phyloP scores from a whole-genome alignment of 2,888 invertebrate genomes.

The Lysandra bellargus region DNA sequence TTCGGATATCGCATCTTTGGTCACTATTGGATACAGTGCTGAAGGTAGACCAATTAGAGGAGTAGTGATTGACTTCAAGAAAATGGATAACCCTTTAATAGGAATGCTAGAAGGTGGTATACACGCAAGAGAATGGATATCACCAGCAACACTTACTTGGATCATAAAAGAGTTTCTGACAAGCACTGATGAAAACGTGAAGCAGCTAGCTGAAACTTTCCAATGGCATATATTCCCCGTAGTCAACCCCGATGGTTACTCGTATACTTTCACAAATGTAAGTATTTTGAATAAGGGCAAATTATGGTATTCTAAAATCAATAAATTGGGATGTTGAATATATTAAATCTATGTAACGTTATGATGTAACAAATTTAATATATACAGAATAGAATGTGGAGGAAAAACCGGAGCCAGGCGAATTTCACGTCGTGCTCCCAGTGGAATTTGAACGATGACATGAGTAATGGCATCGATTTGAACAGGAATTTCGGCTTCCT shows the following conservation, averaged over 20 bases:
- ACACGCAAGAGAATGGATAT: slow-evolving; percentile 89
- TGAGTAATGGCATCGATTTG: slow-evolving; percentile 68
- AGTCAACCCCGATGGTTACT: slow-evolving; percentile 87
- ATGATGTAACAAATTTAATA: background rate
- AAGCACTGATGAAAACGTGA: slow-evolving; percentile 73
- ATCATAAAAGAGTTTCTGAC: slow-evolving; percentile 85
- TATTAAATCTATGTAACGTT: background rate
- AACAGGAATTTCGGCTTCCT: slow-evolving; percentile 66
- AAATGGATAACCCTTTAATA: slow-evolving; percentile 44
- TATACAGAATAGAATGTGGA: slow-evolving; percentile 86
- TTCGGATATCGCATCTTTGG: slow-evolving; percentile 65
- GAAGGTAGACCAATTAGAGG: slow-evolving; percentile 71
- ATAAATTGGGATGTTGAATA: background rate
- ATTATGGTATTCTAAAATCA: background rate
- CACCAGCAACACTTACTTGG: slow-evolving; percentile 83
- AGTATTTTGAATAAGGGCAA: slow-evolving; percentile 46
- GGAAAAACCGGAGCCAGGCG: slow-evolving; percentile 78
- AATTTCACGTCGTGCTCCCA: slow-evolving; percentile 50
- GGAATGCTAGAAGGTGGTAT: slow-evolving; percentile 76
- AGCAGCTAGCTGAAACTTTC: slow-evolving; percentile 80
- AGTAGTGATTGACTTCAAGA: slow-evolving; percentile 63
- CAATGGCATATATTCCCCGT: slow-evolving; percentile 90
- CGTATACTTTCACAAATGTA: slow-evolving; percentile 82
- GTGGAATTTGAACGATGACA: slow-evolving; percentile 51
- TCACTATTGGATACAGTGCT: slow-evolving; percentile 63